These are phyloP conservation scores for Adelosebastes latens DNA, from an alignment of 2,797 vertebrate species.

Conservation along the genomic window DNA sequence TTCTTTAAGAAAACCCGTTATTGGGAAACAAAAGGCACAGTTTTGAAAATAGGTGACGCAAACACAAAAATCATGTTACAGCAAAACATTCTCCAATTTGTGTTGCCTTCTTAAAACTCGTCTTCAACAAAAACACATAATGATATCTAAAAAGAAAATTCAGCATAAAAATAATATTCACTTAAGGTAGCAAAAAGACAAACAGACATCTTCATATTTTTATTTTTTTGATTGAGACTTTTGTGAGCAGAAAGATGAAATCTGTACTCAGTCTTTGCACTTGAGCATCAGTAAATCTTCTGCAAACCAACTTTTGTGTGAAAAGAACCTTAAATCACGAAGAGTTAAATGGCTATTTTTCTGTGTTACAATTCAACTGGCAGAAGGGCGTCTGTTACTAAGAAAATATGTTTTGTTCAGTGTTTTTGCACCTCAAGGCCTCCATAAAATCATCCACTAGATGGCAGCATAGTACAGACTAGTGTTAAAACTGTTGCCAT, in stretches of 20 bases:
- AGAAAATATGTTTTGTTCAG: not conserved
- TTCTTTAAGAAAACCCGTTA: not conserved
- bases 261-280: not conserved
- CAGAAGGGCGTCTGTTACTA: no score
- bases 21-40: not conserved
- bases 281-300: not conserved
- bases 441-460: conserved; percentile 43
- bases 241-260: not conserved
- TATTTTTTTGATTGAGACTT: not conserved
- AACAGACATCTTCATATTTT: not conserved
- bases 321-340: not conserved
- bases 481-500: not conserved
- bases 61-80: not conserved
- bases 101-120: not conserved
- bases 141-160: rapidly evolving
- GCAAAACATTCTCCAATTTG: not conserved
- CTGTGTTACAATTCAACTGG: not conserved
- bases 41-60: not conserved
- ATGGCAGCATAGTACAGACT: conserved; percentile 61
- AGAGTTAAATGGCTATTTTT: not conserved
- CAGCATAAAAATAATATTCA: no score
- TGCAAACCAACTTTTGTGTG: not conserved
- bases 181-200: not conserved
- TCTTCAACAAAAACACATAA: not conserved
- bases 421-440: not conserved